Evolutionary conservation across 2,888 invertebrate genomes (phyloP), one percentile per base, ranked within the genome.

Genomic region (Hybos culiciformis): DNA sequence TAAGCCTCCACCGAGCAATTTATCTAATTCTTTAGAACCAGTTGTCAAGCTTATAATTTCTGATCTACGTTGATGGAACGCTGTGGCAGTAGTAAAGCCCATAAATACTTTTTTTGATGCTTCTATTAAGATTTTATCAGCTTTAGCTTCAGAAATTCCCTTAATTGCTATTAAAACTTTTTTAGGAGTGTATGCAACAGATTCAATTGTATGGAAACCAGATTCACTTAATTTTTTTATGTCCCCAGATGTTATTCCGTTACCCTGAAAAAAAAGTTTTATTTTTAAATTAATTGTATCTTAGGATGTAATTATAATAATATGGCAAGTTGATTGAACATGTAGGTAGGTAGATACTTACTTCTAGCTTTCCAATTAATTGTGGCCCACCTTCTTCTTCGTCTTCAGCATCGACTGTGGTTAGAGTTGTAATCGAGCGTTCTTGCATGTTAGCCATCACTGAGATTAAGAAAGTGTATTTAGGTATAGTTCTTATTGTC

Each of bases 21-120:
- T 81, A 61, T 97, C 96, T 29, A 96, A 67, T 61, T 94, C 94
- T 51, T 84, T 86, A 0, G 94, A 93, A 1, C 97, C 97, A 4
- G 96, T 96, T 1, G 93, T 90, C 9, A 98, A 66, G 61, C 86
- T 87, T 42, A 98, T 91, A 41, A 97, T 86, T 65, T 98, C 96
- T 4, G 94, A 82, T 49, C 98, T 75, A 63, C 90, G 93, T 59
- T 87, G 84, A 64, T 96, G 92, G 61, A 94, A 87, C 55, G 92
- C 92, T 4, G 93, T 88, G 0, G 98, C 98, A 20, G 96, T 94
- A 5, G 93, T 94, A 59, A 99, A 99, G 0, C 97, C 97, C 86
- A 98, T 91, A 0, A 92, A 91, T 1, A 97, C 91, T 11, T 92
- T 64, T 64, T 97, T 98, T 0, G 81, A 77, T 3, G 96, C 93